Percentiles rank a stretch among this genome's conserved stretches.
phyloP scores from a whole-genome alignment of 1,140 invertebrate genomes.

The Centruroides vittatus region DNA sequence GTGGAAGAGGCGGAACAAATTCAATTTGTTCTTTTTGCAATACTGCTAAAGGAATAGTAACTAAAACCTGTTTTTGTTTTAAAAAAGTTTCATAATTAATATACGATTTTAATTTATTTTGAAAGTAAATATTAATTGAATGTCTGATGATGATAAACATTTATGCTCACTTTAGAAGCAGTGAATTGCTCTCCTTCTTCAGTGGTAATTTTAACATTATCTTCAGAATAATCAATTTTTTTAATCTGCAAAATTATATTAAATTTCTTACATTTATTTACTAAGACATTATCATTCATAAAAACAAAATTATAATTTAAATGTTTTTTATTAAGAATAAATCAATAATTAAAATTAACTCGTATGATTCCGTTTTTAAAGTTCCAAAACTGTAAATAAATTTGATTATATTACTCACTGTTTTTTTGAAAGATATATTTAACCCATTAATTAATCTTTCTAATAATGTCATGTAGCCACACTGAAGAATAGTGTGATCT shows the following conservation, averaged over 20 bases:
- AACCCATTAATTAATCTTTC: conserved; percentile 1
- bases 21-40: conserved; percentile 25
- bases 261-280: too few species aligned
- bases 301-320: too few species aligned
- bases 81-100: too few species aligned
- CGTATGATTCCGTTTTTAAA: too few species aligned
- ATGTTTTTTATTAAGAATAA: too few species aligned
- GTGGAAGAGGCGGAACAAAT: conserved; percentile 31
- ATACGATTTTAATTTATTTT: too few species aligned
- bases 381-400: too few species aligned
- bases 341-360: too few species aligned
- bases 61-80: conserved; percentile 9
- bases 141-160: too few species aligned
- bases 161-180: conserved; percentile 20
- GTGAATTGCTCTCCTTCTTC: conserved; percentile 15
- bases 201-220: conserved; percentile 20
- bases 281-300: too few species aligned
- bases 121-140: too few species aligned
- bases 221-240: conserved; percentile 24
- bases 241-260: conserved; percentile 19
- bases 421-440: too few species aligned
- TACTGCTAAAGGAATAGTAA: conserved; percentile 31
- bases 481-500: conserved; percentile 23
- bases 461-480: conserved; percentile 21
- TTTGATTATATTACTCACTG: not conserved